Base-by-base conservation (phyloP, 2,888 invertebrate genomes). In the Aradus depressus region DNA sequence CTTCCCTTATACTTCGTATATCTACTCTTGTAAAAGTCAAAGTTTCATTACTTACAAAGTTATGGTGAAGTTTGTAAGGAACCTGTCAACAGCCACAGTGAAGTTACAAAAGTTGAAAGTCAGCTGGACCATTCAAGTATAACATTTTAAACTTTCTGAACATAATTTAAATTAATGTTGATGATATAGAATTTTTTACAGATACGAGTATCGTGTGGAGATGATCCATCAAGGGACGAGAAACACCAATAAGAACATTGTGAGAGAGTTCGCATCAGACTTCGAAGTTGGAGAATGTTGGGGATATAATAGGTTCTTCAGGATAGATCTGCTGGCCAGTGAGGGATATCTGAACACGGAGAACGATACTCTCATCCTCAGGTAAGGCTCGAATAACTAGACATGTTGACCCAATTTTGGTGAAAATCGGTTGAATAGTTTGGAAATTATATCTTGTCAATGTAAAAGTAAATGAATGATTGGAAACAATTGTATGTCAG, bases 251-350 rank as follows among this genome's bases (percentile, higher is more conserved):
- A 86, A 86, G 73, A 92, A 92, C 65, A 90, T 93, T 58, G 87
- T 91, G 21, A 75, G 92, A 31, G 92, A 92, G 72, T 93, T 92
- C 69, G 91, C 92, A 0, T 91, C 91, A 0, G 92, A 92, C 70
- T 93, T 93, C 71, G 92, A 92, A 70, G 88, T 92, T 41, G 92
- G 91, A 35, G 92, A 93, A 73, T 93, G 92, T 65, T 93, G 92
- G 92, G 92, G 92, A 1, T 93, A 92, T 70, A 93, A 93, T 67
- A 74, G 92, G 45, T 93, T 93, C 71, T 92, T 91, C 70, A 72
- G 91, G 32, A 75, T 93, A 47, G 92, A 92, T 70, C 72, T 91
- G 54, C 74, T 93, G 50, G 88, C 87, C 34, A 85, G 84, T 60
- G 92, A 92, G 70, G 92, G 92, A 0, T 93, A 91, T 66, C 74